Base-by-base conservation (phyloP, 64 coral and sea anemone species). In the Pachyseris speciosa region DNA sequence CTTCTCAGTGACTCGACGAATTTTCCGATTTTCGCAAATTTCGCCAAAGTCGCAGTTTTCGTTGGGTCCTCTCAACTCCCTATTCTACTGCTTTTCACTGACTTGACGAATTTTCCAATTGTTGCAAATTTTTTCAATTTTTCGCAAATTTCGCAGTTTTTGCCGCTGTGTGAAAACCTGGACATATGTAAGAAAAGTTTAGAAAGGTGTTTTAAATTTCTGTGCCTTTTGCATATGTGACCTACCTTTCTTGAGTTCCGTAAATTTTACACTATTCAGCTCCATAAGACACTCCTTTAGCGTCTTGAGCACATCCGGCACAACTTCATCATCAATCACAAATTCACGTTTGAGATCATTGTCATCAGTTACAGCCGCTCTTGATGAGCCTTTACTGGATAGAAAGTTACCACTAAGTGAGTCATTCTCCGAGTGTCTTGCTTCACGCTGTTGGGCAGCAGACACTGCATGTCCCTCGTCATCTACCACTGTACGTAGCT, bases 241-340 rank as follows among this genome's bases (percentile, higher is more conserved):
- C 40, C 12, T 2, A 86, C 83, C 63, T 69, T 34, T 72, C 59
- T 86, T 69, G n/a, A 69, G 26, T 69, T 49, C 83, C 34, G 26
- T 43, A 16, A 91, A 57, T 64, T 91, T 91, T 17, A 76, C 64
- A 22, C 47, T 69, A 22, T 91, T 91, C 32, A 91, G 60, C 16
- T 91, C 88, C 88, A 83, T 91, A 11, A 91, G 13, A 70, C 75
- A 80, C 7, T 91, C 88, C 22, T 91, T 91, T 4, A 91, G 24
- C 37, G 64, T 78, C 20, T 70, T 91, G 45, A 91, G 60, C 49
- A 80, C 28, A 34, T 91, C 40, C 22, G 77, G 73, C 13, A 91
- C 88, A 25, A 69, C 45, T 29, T 57, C 64, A 32, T 91, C 88
- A 55, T 53, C 67, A 70, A 78, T 67, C 20, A 91, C 75, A 72